Percentiles rank a stretch among this genome's conserved stretches.
These are phyloP conservation scores for Ibidorhyncha struthersii DNA, from an alignment of 2,113 vertebrate genomes.

Conservation along the genomic window DNA sequence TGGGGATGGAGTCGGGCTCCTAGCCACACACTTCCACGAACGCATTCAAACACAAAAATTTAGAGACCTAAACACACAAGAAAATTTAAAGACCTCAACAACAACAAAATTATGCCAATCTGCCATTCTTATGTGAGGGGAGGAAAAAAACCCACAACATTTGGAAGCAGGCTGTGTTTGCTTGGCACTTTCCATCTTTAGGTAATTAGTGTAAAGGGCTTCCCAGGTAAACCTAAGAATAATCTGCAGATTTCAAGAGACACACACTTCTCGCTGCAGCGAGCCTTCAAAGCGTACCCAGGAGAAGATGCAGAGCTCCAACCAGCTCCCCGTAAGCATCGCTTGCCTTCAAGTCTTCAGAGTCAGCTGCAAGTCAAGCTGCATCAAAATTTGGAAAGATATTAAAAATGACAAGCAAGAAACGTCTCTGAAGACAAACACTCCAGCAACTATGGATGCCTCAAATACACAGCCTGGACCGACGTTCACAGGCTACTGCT, in stretches of 20 bases:
- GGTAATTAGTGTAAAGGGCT: conserved; percentile 63
- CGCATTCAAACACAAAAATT: not conserved
- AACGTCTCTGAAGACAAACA: not conserved
- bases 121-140: not conserved
- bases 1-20: not conserved
- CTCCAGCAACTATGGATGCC: not conserved
- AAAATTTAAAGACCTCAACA: not conserved
- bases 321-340: rapidly evolving
- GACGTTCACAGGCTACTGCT: not conserved
- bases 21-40: not conserved
- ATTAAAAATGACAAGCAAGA: not conserved
- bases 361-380: not conserved
- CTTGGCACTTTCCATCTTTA: conserved; percentile 45
- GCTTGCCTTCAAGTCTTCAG: not conserved
- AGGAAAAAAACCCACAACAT: conserved; percentile 14
- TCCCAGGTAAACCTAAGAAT: conserved; percentile 66
- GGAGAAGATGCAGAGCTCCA: not conserved
- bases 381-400: not conserved
- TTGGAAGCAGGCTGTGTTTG: conserved; percentile 58
- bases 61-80: not conserved
- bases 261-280: not conserved
- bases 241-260: not conserved
- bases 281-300: not conserved
- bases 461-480: not conserved
- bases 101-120: not conserved